Evolutionary conservation across 2,888 invertebrate genomes (phyloP), one percentile per base, ranked within the genome.

Genomic region (Sceliomorpha sp.): DNA sequence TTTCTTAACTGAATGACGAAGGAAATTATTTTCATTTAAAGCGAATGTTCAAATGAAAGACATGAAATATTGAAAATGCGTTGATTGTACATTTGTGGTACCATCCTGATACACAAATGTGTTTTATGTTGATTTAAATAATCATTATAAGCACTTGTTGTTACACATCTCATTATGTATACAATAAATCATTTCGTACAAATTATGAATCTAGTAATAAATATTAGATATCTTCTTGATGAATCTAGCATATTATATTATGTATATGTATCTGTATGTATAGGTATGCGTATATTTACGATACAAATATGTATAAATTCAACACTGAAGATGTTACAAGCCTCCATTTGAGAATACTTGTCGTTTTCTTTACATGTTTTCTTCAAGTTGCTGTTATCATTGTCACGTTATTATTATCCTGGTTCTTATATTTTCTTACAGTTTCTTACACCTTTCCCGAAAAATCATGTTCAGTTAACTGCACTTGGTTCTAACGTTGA

Each of bases 131-230:
- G n/a, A n/a, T n/a, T n/a, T n/a, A n/a, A n/a, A n/a, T n/a, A n/a
- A n/a, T n/a, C n/a, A n/a, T n/a, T n/a, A n/a, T n/a, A n/a, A n/a
- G n/a, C n/a, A n/a, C n/a, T n/a, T n/a, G n/a, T n/a, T n/a, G n/a
- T n/a, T n/a, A n/a, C n/a, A n/a, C n/a, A n/a, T n/a, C n/a, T n/a
- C n/a, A n/a, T n/a, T n/a, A n/a, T n/a, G n/a, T n/a, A n/a, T 45
- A 31, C 55, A 45, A 76, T 74, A 79, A 73, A 79, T 70, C 75
- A 76, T 70, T 75, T 82, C 76, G 84, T 87, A 85, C 77, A 87
- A 87, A 86, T 82, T 71, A 80, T 84, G 83, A 83, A 76, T 77
- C 84, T 86, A 86, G 71, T 77, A 87, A 87, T 87, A 87, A 87
- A 87, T 87, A 86, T 84, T 83, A 78, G 71, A 81, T 81, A 77